Base-by-base conservation (phyloP, 2,113 vertebrate species). In the Zosterops japonicus region DNA sequence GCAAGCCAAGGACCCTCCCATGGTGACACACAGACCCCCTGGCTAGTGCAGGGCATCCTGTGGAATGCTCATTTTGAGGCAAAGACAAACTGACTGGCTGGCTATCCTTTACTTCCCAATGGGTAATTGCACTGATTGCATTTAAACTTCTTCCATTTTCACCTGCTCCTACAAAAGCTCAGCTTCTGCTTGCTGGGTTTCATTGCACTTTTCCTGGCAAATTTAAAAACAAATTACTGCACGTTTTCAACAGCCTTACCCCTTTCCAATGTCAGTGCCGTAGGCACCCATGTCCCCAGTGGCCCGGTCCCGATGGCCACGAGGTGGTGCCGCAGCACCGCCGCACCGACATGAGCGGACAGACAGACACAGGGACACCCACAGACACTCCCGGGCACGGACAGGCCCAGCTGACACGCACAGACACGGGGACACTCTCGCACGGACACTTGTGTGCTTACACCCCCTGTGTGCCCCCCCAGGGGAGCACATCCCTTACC, bases 221-320 rank as follows among this genome's bases (percentile, higher is more conserved):
- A 61, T 44, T 69, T 8, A 47, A 25, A 44, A 59, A 6, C 27
- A 10, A 80, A 29, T 23, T 46, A 11, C 6, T 15, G 42, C 35
- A 11, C 4, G 0, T 61, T 56, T 88, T 56, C 31, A 64, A 18
- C 53, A 76, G 39, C 35, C 69, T 56, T 35, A 59, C 29, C 33
- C 44, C 7, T 46, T 81, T n/a, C 33, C 69, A 55, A 0, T 1
- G 4, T 11, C 68, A n/a, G 0, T 4, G 6, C 14, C 2, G 0
- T 2, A 7, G 1, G 1, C 5, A 5, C 2, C 47, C 50, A 12
- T 4, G 59, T 86, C 41, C 41, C 29, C 2, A 0, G 56, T 2
- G 2, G 12, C 64, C 12, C 3, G 1, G n/a, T 33, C 24, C 41
- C 75, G 6, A 6, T 6, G 7, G 39, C 96, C 86, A 23, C 93